Evolutionary conservation across 2,797 vertebrate genomes (phyloP), one percentile per base, ranked within the genome.

Genomic region (Anabacerthia variegaticeps): DNA sequence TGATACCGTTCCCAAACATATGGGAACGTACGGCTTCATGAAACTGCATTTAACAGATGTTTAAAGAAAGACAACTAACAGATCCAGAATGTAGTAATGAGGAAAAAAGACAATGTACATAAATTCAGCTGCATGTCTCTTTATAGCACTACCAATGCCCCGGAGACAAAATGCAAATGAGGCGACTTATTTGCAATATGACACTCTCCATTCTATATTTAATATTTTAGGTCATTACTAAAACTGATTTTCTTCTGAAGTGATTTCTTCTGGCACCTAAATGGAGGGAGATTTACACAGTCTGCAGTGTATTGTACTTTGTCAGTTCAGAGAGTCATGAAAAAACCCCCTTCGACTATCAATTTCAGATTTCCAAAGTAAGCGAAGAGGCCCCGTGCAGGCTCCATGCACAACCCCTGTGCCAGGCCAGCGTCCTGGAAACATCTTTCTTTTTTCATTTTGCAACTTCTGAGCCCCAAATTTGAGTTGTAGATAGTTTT

Each of bases 11-110:
- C 97, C 97, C 97, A 97, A 97, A 95, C 97, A 98, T 98, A 98
- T 97, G 97, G 97, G 97, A 97, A 98, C 97, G 88, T 94, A 98
- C 93, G 28, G 78, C 80, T 96, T 95, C 95, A 96, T 95, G 96
- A 96, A 98, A 97, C 97, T 97, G 95, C 96, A 96, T 97, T 97
- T 97, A 98, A 98, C 98, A 98, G 98, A 98, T 98, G 98, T 98
- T 98, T 97, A 96, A 97, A 97, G 97, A 97, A 97, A 80, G 92
- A 97, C 98, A 98, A 97, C 93, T 97, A 98, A 98, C 97, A 97
- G 95, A 98, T 97, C 97, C 97, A 96, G 97, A 97, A 96, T 88
- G 89, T 72, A 95, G 85, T 95, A 96, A 97, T 88, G 91, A 97
- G 95, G 80, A 96, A 97, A 96, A 95, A 97, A 97, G 95, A 97